Base-by-base conservation (phyloP, 1,140 invertebrate species). In the Atta texana region DNA sequence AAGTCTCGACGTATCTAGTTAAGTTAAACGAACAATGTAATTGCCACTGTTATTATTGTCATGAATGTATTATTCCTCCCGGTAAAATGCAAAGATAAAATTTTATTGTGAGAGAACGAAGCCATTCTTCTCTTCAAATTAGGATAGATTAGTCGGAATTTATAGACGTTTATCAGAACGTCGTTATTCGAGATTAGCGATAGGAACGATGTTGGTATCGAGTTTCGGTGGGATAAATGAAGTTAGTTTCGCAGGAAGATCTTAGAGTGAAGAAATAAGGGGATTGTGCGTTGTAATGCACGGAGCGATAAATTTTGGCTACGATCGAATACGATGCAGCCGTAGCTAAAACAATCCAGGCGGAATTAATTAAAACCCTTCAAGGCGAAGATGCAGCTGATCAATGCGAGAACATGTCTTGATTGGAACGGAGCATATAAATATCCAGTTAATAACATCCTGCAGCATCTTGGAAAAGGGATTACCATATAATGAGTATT, bases 401-500 rank as follows among this genome's bases (percentile, higher is more conserved):
- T 69, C 51, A 57, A 81, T 81, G 51, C 49, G 21, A 57, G n/a
- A 71, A 31, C 21, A 49, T 16, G 34, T 57, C 51, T 57, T 1
- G 34, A 81, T 39, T 39, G 53, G n/a, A 8, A 81, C 34, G 8
- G 8, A 14, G 55, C n/a, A 16, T 81, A 71, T 81, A 81, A 71
- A 71, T 81, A 59, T 44, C 34, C 7, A 57, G 34, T 81, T 71
- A 71, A 81, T 57, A 44, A 21, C 2, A n/a, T 71, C 21, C 21
- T 8, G 1, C 66, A 49, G 2, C 34, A 44, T 49, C 49, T 28
- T n/a, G 39, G 34, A 2, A 51, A 75, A 16, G 55, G 59, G 69
- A 61, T 84, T 84, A 61, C 39, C 16, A 34, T 18, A 21, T 74
- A 84, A 84, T 72, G 69, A 84, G 69, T 75, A 84, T 75, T 84